These are phyloP conservation scores for Entomyzon cyanotis DNA, from an alignment of 2,113 vertebrate species.

Conservation along the genomic window DNA sequence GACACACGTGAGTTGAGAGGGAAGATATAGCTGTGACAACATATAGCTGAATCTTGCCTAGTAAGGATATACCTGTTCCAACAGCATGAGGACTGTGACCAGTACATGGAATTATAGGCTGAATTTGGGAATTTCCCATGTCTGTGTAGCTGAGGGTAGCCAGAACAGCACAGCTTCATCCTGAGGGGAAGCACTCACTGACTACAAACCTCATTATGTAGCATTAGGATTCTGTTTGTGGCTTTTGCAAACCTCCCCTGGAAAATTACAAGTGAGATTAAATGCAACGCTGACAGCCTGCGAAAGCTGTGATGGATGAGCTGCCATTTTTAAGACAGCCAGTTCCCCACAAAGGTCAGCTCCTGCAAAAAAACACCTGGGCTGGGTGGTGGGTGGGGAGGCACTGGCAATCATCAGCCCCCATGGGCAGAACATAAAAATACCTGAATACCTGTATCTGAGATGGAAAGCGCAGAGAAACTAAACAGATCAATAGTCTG, in stretches of 20 bases:
- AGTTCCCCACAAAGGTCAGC: conserved; percentile 65
- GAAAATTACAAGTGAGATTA: conserved; percentile 80
- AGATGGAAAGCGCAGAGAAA: background rate
- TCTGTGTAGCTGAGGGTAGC: background rate
- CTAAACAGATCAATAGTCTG: background rate
- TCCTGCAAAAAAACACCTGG: background rate
- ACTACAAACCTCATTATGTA: conserved; percentile 24
- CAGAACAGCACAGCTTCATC: background rate
- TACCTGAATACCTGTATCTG: background rate
- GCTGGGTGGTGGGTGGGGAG: background rate
- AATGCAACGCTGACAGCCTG: conserved; percentile 63
- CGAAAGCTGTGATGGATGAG: conserved; percentile 74
- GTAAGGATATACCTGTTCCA: background rate
- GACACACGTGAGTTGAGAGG: background rate
- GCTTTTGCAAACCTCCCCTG: conserved; percentile 70
- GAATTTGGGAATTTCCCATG: background rate
- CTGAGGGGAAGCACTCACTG: conserved; percentile 30
- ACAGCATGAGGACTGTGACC: background rate
- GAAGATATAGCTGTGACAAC: background rate
- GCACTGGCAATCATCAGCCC: background rate
- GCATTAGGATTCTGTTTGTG: conserved; percentile 78
- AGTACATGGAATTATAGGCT: background rate
- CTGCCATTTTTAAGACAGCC: conserved; percentile 72
- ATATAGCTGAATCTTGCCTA: background rate
- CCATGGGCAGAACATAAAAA: background rate